phyloP scores from a whole-genome alignment of 2,888 invertebrate species.

The Melanostoma mellinum region DNA sequence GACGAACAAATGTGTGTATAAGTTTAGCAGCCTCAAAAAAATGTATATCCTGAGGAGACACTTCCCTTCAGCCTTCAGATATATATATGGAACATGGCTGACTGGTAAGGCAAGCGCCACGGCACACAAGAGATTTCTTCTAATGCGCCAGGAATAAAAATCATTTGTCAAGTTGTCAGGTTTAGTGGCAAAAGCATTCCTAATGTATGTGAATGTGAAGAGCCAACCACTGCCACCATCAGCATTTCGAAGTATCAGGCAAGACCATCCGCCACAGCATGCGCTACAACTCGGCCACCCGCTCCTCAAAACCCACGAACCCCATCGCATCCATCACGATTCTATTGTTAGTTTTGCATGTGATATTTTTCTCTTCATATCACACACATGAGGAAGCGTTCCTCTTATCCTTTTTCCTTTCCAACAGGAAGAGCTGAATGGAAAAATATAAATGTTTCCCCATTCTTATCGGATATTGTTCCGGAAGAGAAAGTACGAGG shows the following conservation, averaged over 20 bases:
- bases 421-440: constrained; percentile 61
- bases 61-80: constrained; percentile 27
- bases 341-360: constrained; percentile 71
- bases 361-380: constrained; percentile 68
- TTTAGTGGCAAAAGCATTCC: constrained; percentile 70
- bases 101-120: constrained; percentile 32
- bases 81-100: constrained; percentile 31
- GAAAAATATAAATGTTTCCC: constrained; percentile 72
- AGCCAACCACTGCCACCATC: constrained; percentile 35
- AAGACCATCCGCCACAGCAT: constrained; percentile 21
- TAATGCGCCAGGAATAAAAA: constrained; percentile 62
- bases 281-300: constrained; percentile 9
- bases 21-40: constrained; percentile 20
- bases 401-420: constrained; percentile 60
- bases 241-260: constrained; percentile 46
- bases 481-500: constrained; percentile 61
- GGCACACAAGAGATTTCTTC: constrained; percentile 51
- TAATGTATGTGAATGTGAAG: constrained; percentile 69
- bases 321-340: constrained; percentile 43
- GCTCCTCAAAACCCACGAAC: constrained; percentile 8
- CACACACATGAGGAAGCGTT: constrained; percentile 68
- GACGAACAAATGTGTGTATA: constrained; percentile 42
- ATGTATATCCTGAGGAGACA: constrained; percentile 44
- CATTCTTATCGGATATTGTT: constrained; percentile 72
- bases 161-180: constrained; percentile 73